phyloP scores from a whole-genome alignment of 2,113 vertebrate genomes.

The Aepyceros melampus region DNA sequence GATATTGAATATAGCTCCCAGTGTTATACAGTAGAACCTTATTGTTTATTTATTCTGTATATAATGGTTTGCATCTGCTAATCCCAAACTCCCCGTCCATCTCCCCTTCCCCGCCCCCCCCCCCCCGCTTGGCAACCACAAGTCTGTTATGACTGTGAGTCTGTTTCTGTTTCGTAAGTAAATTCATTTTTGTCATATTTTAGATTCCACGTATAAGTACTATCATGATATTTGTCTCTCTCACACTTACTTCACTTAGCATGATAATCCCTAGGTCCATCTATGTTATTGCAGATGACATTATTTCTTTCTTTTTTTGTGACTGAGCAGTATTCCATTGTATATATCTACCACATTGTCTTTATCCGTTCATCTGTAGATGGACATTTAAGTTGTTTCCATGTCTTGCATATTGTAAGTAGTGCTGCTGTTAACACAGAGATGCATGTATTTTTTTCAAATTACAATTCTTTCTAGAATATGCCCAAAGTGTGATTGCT shows the following conservation, averaged over 20 bases:
- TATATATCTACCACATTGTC: not conserved
- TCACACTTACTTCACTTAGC: not conserved
- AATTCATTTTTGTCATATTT: not conserved
- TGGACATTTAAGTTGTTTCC: not conserved
- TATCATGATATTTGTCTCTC: not conserved
- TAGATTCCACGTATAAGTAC: not conserved
- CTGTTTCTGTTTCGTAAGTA: not conserved
- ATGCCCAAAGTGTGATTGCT: not conserved
- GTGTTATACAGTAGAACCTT: not conserved
- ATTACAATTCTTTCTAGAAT: not conserved
- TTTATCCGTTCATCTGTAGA: not conserved
- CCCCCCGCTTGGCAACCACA: not conserved
- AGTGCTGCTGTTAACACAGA: not conserved
- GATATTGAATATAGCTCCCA: not conserved
- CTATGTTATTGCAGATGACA: not conserved
- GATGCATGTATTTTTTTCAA: not conserved
- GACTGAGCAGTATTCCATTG: not conserved
- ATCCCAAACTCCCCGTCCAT: not conserved
- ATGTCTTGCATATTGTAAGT: not conserved
- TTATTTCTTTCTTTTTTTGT: not conserved
- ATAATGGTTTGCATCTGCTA: not conserved
- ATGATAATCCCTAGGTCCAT: not conserved
- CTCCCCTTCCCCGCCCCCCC: not conserved
- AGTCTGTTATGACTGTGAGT: not conserved
- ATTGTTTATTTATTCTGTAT: not conserved